Evolutionary conservation across 2,888 invertebrate species (phyloP), one percentile per base, ranked within the genome.

Genomic region (Nymphalis urticae): DNA sequence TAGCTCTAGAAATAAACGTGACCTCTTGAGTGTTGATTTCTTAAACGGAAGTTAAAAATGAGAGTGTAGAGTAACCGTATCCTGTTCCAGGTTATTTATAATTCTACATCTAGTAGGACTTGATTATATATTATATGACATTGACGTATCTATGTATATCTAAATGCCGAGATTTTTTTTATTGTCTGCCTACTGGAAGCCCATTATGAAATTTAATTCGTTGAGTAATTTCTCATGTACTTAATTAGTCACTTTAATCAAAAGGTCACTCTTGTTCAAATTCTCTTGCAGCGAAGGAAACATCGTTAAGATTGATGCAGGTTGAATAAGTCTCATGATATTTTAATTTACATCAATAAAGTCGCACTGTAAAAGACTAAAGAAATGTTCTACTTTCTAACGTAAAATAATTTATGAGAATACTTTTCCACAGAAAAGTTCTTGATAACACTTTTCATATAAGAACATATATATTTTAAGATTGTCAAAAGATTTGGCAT

Each of bases 11-110:
- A 69, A 69, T 59, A 62, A 64, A 61, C 51, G 53, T 68, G 61
- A 67, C 71, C 71, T 71, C 63, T 63, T 63, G 16, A 63, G 27
- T 48, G 36, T 68, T 24, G 53, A 62, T 64, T 69, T 56, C 60
- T 70, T 59, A 69, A 70, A 51, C 68, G 70, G 68, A 70, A 70
- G 70, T 64, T 64, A 62, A 70, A 70, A 70, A 64, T 62, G 67
- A 19, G 53, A 64, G 53, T 64, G 64, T 27, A 53, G 58, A 68
- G 51, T 59, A 65, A 65, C n/a, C 27, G 56, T 71, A 65, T 71
- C 70, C 68, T 71, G 70, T 42, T 53, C 42, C 17, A 36, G 10
- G 42, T 42, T 24, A 56, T 56, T 56, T 56, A 56, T 56, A 56
- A 56, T 56, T 56, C 16, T 16, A 24, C 13, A 21, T 21, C 19